Evolutionary conservation across 2,797 vertebrate species (phyloP).

Genomic region (Dryobates pubescens): DNA sequence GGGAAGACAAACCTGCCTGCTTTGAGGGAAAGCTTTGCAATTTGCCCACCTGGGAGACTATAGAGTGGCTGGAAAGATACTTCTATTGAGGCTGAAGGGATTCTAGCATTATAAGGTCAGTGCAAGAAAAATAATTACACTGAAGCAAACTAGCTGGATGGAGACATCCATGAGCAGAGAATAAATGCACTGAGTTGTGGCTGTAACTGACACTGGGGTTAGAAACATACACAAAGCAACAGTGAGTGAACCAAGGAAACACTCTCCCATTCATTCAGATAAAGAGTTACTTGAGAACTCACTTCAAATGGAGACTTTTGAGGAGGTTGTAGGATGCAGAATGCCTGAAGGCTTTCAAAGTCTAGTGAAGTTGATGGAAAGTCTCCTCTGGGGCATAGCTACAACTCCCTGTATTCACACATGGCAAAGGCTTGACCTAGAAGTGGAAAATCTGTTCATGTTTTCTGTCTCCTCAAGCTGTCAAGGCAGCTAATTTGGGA

Average conservation of each 20-base stretch:
- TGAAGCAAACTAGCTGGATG: neutral
- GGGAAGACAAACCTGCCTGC: neutral
- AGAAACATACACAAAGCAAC: neutral
- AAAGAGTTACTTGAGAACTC: neutral
- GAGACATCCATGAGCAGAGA: neutral
- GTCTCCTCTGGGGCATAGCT: neutral
- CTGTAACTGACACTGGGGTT: neutral
- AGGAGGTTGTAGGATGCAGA: neutral
- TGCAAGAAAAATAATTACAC: neutral
- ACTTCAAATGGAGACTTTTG: neutral
- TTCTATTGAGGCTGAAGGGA: neutral
- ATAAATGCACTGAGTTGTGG: neutral
- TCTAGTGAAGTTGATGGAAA: neutral
- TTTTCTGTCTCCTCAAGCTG: neutral
- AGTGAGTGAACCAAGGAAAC: neutral
- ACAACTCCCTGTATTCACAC: neutral
- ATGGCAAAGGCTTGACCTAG: neutral
- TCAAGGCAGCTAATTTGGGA: constrained; percentile 12
- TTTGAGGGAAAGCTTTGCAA: neutral
- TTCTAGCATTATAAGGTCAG: neutral
- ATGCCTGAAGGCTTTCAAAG: neutral
- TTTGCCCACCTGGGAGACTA: neutral
- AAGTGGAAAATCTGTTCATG: constrained; percentile 26
- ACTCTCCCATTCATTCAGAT: neutral
- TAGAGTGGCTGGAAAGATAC: neutral